These are phyloP conservation scores for Tinamus major DNA, from an alignment of 2,797 vertebrate genomes.

Conservation along the genomic window DNA sequence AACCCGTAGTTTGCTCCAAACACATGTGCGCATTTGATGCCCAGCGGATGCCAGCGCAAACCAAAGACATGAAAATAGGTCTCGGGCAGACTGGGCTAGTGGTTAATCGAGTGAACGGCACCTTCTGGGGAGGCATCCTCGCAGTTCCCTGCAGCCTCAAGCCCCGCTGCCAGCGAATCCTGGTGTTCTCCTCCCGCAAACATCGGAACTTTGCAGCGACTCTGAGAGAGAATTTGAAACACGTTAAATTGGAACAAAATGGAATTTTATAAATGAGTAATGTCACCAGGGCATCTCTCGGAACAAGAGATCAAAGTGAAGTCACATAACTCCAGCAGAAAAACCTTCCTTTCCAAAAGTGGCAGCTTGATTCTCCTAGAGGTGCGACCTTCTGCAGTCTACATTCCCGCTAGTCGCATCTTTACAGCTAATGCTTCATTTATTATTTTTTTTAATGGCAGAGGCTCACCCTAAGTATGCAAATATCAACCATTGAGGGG, in stretches of 20 bases:
- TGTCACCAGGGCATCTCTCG: not conserved
- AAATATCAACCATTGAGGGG: no score
- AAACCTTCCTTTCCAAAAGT: not conserved
- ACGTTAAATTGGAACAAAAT: slow-evolving; percentile 64
- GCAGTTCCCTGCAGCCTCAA: no score
- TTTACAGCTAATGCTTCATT: not conserved
- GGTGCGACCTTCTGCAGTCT: fast-evolving
- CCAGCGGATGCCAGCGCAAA: no score
- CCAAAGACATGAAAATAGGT: no score
- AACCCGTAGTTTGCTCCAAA: slow-evolving; percentile 45
- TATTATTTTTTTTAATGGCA: not conserved
- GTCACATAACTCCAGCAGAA: not conserved
- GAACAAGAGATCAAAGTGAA: not conserved
- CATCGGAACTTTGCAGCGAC: no score
- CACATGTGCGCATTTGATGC: slow-evolving; percentile 22
- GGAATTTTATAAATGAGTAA: slow-evolving; percentile 26
- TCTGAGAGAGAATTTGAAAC: no score
- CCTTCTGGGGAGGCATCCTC: no score
- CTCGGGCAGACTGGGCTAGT: no score
- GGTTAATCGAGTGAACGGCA: no score
- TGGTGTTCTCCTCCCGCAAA: no score
- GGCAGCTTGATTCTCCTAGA: not conserved
- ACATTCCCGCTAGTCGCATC: not conserved
- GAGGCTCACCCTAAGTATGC: not conserved
- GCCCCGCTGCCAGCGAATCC: no score